phyloP scores from a whole-genome alignment of 2,797 vertebrate genomes.

The Neosalanx taihuensis region DNA sequence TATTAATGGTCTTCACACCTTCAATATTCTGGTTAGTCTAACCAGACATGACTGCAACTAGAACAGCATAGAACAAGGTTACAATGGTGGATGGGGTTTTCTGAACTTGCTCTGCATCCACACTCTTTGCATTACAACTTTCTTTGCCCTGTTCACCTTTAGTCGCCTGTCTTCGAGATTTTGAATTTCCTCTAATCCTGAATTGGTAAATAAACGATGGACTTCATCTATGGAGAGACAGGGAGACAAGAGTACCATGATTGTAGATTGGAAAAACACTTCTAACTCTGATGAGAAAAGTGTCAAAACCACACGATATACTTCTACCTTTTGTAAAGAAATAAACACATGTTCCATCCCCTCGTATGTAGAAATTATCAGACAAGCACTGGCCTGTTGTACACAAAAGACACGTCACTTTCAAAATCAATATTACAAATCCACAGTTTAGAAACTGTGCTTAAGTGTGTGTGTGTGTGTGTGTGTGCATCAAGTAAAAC shows the following conservation, averaged over 20 bases:
- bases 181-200: conserved; percentile 86
- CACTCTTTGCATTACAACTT: conserved; percentile 86
- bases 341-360: conserved; percentile 92
- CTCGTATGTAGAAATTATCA: conserved; percentile 90
- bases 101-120: conserved; percentile 94
- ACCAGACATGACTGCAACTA: neutral
- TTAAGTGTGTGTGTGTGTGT: neutral
- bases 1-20: neutral
- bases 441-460: neutral
- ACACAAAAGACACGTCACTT: conserved; percentile 12
- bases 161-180: conserved; percentile 87
- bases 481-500: neutral
- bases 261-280: no score
- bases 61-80: neutral
- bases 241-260: no score
- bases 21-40: neutral
- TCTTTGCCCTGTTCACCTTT: conserved; percentile 90
- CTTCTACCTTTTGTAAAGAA: conserved; percentile 91
- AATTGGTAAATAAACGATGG: conserved; percentile 77
- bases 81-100: conserved; percentile 63
- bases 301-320: conserved; percentile 11
- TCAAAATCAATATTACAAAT: neutral
- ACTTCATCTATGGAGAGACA: conserved; percentile 78
- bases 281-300: neutral
- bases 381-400: conserved; percentile 83